These are phyloP conservation scores for Taurulus bubalis DNA, from an alignment of 2,113 vertebrate genomes.

Conservation along the genomic window DNA sequence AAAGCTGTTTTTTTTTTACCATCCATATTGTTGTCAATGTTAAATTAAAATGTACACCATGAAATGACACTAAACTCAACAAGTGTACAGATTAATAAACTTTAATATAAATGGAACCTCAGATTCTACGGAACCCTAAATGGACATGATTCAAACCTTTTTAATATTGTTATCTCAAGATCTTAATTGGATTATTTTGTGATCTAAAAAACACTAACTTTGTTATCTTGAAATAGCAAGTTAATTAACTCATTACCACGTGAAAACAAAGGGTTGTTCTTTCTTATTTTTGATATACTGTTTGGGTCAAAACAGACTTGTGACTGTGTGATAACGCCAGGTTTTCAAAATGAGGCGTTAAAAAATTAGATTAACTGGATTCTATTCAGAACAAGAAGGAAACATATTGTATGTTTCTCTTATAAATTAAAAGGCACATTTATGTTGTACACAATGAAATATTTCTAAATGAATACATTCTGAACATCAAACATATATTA, in stretches of 20 bases:
- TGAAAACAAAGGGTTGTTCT: background rate
- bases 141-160: background rate
- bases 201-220: background rate
- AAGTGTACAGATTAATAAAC: background rate
- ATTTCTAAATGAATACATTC: background rate
- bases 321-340: too few species aligned
- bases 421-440: background rate
- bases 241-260: background rate
- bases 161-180: background rate
- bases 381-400: too few species aligned
- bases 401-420: too few species aligned
- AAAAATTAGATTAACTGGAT: too few species aligned
- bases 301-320: background rate
- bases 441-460: background rate
- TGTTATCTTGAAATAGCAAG: background rate
- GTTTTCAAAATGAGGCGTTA: too few species aligned
- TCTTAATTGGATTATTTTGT: background rate
- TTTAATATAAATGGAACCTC: background rate
- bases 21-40: background rate
- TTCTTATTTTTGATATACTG: background rate
- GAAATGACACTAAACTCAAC: constrained; percentile 13
- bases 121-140: background rate
- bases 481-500: background rate
- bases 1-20: background rate
- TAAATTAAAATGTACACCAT: background rate